phyloP scores from a whole-genome alignment of 1,140 invertebrate genomes.

The Heliconius eleuchia region DNA sequence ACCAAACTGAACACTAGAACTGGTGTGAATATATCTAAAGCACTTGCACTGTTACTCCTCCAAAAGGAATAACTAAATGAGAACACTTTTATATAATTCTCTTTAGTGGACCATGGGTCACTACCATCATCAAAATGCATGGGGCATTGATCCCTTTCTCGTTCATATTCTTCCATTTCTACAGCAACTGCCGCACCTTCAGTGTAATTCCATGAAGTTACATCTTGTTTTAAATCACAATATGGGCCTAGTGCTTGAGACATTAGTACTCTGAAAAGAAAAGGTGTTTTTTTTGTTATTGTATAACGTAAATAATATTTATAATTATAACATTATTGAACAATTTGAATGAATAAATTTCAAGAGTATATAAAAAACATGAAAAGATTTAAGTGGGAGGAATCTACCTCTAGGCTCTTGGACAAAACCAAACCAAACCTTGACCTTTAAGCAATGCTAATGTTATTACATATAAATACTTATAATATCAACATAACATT shows the following conservation, averaged over 20 bases:
- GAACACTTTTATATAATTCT: slow-evolving; percentile 88
- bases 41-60: slow-evolving; percentile 50
- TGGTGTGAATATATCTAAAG: slow-evolving; percentile 34
- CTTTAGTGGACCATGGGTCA: slow-evolving; percentile 90
- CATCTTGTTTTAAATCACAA: slow-evolving; percentile 95
- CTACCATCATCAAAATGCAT: slow-evolving; percentile 96
- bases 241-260: slow-evolving; percentile 92
- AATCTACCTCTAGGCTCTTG: too few species aligned
- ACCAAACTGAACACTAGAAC: slow-evolving; percentile 29
- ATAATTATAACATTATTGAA: too few species aligned
- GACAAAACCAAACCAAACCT: too few species aligned
- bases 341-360: too few species aligned
- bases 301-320: not conserved
- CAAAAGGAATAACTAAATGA: slow-evolving; percentile 79
- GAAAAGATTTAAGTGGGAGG: too few species aligned
- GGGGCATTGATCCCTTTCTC: slow-evolving; percentile 95
- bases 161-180: slow-evolving; percentile 95
- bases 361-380: too few species aligned
- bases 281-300: not conserved
- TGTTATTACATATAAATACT: too few species aligned
- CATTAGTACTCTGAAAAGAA: slow-evolving; percentile 70
- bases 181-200: slow-evolving; percentile 95
- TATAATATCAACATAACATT: too few species aligned
- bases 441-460: too few species aligned
- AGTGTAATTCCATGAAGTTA: slow-evolving; percentile 92